These are phyloP conservation scores for Bucorvus abyssinicus DNA, from an alignment of 2,797 vertebrate species.

Conservation along the genomic window DNA sequence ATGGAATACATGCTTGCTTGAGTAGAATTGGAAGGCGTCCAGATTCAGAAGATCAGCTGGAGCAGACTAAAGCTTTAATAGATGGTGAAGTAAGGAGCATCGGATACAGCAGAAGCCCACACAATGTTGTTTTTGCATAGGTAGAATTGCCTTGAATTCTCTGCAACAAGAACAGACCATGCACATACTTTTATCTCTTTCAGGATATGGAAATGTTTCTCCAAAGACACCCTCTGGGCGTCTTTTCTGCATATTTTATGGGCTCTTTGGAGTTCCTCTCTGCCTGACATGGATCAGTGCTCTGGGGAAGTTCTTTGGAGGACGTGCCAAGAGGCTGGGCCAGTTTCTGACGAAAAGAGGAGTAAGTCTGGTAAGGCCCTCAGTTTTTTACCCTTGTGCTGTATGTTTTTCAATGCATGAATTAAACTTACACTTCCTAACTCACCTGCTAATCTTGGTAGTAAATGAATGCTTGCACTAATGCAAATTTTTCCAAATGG, in stretches of 20 bases:
- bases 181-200: slow-evolving; percentile 38
- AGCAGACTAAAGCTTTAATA: neutral
- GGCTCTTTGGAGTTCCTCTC: slow-evolving; percentile 96
- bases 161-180: neutral
- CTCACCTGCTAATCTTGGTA: neutral
- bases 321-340: slow-evolving; percentile 93
- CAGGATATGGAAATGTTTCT: slow-evolving; percentile 95
- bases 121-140: neutral
- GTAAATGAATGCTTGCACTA: neutral
- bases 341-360: slow-evolving; percentile 94
- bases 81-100: neutral
- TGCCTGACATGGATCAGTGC: slow-evolving; percentile 98
- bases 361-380: slow-evolving; percentile 85
- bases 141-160: slow-evolving; percentile 1
- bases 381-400: neutral
- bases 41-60: neutral
- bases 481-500: neutral
- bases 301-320: slow-evolving; percentile 98
- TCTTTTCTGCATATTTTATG: slow-evolving; percentile 97
- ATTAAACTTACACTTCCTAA: neutral
- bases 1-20: neutral
- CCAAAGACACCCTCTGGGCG: slow-evolving; percentile 91
- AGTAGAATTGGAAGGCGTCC: neutral
- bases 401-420: neutral
- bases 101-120: neutral